Evolutionary conservation across 64 coral and sea anemone species (phyloP).

Genomic region (Stylophora pistillata): DNA sequence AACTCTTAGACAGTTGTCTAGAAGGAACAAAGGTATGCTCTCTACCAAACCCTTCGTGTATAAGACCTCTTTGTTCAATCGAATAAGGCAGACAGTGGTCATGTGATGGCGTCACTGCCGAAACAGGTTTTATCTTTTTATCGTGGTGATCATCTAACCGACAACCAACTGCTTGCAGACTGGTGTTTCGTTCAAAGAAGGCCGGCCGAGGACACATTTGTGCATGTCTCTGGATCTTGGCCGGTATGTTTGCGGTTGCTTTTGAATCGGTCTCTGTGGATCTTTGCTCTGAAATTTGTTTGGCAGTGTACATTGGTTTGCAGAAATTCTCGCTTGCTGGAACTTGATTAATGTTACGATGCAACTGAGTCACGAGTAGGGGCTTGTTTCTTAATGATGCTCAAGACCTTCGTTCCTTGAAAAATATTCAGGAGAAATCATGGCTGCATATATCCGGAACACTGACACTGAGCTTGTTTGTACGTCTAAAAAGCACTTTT

Average conservation of each 20-base stretch:
- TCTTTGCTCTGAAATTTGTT: background rate
- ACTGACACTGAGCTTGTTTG: no score
- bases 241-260: background rate
- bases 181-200: background rate
- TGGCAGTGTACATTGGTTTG: background rate
- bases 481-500: no score
- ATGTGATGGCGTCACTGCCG: background rate
- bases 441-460: no score
- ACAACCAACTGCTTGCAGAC: no score
- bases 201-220: background rate
- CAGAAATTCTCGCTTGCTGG: no score
- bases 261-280: background rate
- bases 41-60: background rate
- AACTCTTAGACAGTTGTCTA: background rate
- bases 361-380: no score
- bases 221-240: background rate
- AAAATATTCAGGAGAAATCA: no score
- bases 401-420: no score
- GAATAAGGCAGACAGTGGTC: background rate
- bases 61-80: background rate
- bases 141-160: background rate
- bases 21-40: background rate
- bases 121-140: background rate
- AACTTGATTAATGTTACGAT: no score
- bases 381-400: no score